Base-by-base conservation (phyloP, 2,797 vertebrate species). In the Somateria mollissima region DNA sequence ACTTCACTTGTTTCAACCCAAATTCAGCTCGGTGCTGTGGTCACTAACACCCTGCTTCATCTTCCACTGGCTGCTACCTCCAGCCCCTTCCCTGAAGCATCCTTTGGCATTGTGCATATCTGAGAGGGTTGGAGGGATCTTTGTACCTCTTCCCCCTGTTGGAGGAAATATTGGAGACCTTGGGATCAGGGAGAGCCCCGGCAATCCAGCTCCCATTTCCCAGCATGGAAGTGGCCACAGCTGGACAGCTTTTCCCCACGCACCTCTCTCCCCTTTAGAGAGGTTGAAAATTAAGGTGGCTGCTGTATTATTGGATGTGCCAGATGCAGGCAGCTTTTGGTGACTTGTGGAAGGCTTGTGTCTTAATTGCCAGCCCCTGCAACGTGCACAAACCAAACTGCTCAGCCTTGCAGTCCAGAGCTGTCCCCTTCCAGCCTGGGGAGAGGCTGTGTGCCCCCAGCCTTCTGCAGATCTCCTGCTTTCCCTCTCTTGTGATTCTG, bases 291-390 rank as follows among this genome's bases (percentile, higher is more conserved):
- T 69, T 70, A 51, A 21, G 27, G 22, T 49, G 25, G 18, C 36
- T 57, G 58, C 54, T 13, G 0, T 21, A 12, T 49, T n/a, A 1
- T 58, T 77, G 51, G 18, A 60, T 1, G 1, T 6, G 7, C 43
- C 76, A 57, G 60, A 36, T 64, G 45, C 67, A 74, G 83, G 36
- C 36, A 94, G 73, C 34, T 85, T 14, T 24, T 2, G 2, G 13
- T 53, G n/a, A 20, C 49, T 80, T 78, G 58, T 57, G 45, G 69
- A 84, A 65, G 16, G 20, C 32, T 62, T 76, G 60, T 71, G 0
- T 69, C 6, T 75, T 77, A 57, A 37, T 27, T 53, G 18, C 47
- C 61, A 49, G 3, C 13, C 37, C 19, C 27, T 34, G 4, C 13
- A 76, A 13, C 6, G 57, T 13, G 7, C 28, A 22, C 51, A 87